These are phyloP conservation scores for Nothoprocta perdicaria DNA, from an alignment of 2,113 vertebrate species.

Conservation along the genomic window DNA sequence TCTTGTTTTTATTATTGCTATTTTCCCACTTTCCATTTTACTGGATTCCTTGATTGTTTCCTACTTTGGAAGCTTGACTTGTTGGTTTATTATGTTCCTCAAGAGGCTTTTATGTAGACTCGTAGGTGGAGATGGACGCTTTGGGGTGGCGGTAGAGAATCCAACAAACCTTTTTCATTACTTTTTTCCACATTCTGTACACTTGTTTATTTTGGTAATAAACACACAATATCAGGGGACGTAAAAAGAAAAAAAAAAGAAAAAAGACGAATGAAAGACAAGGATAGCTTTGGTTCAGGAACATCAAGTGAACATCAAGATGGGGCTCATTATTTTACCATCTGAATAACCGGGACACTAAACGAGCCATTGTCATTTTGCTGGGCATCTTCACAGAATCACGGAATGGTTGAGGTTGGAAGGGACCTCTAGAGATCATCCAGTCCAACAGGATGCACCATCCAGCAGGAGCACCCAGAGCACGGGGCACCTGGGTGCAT, in stretches of 20 bases:
- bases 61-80: slow-evolving; percentile 9
- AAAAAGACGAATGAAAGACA: background rate
- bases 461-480: too few species aligned
- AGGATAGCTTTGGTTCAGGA: background rate
- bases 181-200: slow-evolving; percentile 16
- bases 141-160: background rate
- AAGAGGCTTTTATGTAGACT: slow-evolving; percentile 46
- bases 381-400: too few species aligned
- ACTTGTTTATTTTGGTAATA: slow-evolving; percentile 29
- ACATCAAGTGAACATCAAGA: background rate
- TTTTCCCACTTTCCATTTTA: slow-evolving; percentile 15
- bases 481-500: too few species aligned
- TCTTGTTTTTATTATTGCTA: slow-evolving; percentile 24
- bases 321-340: background rate
- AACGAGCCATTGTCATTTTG: background rate
- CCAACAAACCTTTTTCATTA: slow-evolving; percentile 13
- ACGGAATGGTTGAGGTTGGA: too few species aligned
- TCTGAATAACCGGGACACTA: background rate
- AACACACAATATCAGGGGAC: background rate
- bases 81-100: slow-evolving; percentile 35
- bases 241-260: background rate
- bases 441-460: too few species aligned
- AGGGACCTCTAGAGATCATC: too few species aligned
- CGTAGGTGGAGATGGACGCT: slow-evolving; percentile 33
- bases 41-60: slow-evolving; percentile 31